Percentiles rank a stretch among this genome's conserved stretches.
phyloP scores from a whole-genome alignment of 2,888 invertebrate species.

The Spisula solida region DNA sequence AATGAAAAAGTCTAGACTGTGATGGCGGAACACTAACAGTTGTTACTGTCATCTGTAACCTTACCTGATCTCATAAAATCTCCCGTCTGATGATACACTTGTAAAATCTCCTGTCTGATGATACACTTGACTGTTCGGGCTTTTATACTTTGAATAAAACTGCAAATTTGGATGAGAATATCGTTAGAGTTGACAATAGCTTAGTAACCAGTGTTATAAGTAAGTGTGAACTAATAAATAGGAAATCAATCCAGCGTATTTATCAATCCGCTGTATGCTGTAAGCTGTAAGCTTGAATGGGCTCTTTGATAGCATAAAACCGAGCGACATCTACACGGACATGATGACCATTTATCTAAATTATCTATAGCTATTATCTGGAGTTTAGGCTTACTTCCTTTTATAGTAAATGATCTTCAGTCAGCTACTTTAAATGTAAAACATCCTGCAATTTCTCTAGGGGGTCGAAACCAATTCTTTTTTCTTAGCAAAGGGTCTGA shows the following conservation, averaged over 20 bases:
- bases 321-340: neutral
- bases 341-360: neutral
- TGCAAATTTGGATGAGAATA: neutral
- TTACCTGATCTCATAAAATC: neutral
- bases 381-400: too few relatives aligned
- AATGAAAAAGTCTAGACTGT: slow-evolving; percentile 23
- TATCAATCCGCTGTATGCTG: neutral
- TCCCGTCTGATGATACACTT: neutral
- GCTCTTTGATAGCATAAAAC: slow-evolving; percentile 1
- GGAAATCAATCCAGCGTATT: neutral
- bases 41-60: neutral
- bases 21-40: neutral
- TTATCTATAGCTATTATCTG: too few relatives aligned
- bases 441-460: too few relatives aligned
- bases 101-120: neutral
- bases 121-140: neutral
- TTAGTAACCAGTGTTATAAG: neutral
- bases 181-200: neutral
- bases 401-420: too few relatives aligned
- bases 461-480: too few relatives aligned
- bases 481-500: too few relatives aligned
- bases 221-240: neutral
- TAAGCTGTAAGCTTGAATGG: neutral
- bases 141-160: neutral
- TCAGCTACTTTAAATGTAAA: too few relatives aligned